These are phyloP conservation scores for Drosophila teissieri DNA, from an alignment of 1,140 invertebrate species.

Conservation along the genomic window DNA sequence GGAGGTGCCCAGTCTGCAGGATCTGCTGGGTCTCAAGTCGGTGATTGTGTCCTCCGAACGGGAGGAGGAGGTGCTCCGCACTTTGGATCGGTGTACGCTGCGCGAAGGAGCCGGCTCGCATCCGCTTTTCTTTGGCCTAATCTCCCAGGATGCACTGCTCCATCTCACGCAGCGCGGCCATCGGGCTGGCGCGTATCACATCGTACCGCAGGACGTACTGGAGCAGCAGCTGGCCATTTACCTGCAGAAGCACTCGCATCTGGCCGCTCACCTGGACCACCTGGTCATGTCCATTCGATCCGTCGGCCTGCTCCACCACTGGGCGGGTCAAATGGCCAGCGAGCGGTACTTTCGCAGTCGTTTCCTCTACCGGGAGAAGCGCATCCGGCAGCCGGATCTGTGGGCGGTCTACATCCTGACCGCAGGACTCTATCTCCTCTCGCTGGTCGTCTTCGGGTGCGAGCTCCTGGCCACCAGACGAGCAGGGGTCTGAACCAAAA, in stretches of 20 bases:
- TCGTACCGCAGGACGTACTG: slow-evolving; percentile 44
- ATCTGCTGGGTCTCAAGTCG: slow-evolving; percentile 1
- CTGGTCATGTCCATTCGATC: slow-evolving; percentile 53
- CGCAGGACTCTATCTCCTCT: slow-evolving; percentile 27
- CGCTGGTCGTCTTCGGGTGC: slow-evolving; percentile 37
- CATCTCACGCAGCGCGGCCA: slow-evolving; percentile 23
- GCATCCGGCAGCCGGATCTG: slow-evolving; percentile 42
- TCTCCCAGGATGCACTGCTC: slow-evolving; percentile 46
- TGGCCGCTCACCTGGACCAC: slow-evolving; percentile 44
- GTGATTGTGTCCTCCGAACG: slow-evolving; percentile 36
- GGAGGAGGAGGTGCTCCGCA: slow-evolving; percentile 42
- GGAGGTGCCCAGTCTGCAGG: slow-evolving; percentile 35
- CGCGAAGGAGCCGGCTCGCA: slow-evolving; percentile 8
- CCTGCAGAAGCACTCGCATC: slow-evolving; percentile 58
- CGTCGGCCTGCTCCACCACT: slow-evolving; percentile 54
- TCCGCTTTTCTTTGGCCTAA: slow-evolving; percentile 27
- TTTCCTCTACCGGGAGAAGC: slow-evolving; percentile 36
- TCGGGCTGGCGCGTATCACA: slow-evolving; percentile 44
- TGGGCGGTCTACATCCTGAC: slow-evolving; percentile 36
- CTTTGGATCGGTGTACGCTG: slow-evolving; percentile 21
- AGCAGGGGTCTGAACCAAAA: not conserved
- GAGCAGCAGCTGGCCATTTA: slow-evolving; percentile 66
- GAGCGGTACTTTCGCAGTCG: slow-evolving; percentile 49
- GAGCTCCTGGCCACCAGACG: slow-evolving; percentile 28
- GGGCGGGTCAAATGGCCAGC: slow-evolving; percentile 39